Conservation (phyloP, 2,797 vertebrate species). For the Hirundo rustica region DNA sequence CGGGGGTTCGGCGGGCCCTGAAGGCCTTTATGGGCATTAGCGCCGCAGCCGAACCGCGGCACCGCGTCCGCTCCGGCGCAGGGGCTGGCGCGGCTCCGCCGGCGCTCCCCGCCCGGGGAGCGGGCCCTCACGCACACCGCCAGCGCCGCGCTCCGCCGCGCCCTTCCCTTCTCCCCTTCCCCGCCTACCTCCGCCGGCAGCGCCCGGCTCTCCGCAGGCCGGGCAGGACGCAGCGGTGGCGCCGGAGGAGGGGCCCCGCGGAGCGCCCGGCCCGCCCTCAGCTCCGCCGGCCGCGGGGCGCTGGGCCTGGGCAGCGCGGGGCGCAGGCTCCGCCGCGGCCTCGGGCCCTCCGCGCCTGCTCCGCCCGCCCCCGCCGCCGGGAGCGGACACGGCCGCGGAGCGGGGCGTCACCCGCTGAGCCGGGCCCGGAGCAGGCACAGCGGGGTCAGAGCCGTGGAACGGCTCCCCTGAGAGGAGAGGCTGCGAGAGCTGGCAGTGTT, state of each 20-base stretch:
- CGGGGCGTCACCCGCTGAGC: fast-evolving
- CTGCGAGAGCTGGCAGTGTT: neutral
- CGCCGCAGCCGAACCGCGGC: too few relatives aligned
- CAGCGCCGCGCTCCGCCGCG: too few relatives aligned
- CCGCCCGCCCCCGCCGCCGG: neutral
- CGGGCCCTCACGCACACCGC: neutral
- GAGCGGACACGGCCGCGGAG: fast-evolving
- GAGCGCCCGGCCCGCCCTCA: neutral
- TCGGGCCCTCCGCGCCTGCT: neutral
- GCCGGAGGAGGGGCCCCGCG: neutral
- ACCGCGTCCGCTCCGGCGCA: too few relatives aligned
- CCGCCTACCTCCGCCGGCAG: neutral
- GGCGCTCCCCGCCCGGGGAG: neutral
- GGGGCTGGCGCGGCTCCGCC: neutral
- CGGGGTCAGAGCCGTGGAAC: fast-evolving
- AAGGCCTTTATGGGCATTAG: too few relatives aligned
- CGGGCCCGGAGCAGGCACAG: fast-evolving
- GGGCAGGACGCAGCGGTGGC: neutral
- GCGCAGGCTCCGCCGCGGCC: neutral
- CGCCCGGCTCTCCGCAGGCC: neutral
- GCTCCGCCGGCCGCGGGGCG: neutral
- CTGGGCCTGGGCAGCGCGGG: neutral
- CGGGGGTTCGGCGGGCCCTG: neutral
- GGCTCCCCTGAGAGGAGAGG: neutral
- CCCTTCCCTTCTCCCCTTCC: too few relatives aligned